phyloP scores from a whole-genome alignment of 2,113 vertebrate species.

The Gasterosteus nipponicus region DNA sequence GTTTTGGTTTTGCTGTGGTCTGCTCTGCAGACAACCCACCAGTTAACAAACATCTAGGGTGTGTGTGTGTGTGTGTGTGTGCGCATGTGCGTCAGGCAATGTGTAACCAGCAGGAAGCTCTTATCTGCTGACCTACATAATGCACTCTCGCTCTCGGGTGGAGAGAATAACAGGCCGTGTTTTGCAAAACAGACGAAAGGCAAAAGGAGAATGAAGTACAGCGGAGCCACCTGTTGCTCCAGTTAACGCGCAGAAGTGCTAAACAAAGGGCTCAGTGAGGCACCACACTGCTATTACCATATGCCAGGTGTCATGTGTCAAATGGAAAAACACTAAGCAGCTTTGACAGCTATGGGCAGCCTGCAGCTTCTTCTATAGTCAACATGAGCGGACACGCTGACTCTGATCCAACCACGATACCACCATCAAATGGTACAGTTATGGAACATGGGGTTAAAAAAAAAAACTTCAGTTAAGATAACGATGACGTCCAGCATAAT shows the following conservation, averaged over 20 bases:
- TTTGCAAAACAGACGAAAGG: conserved; percentile 52
- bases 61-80: conserved; percentile 24
- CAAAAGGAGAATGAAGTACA: conserved; percentile 12
- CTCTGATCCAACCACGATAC: neutral
- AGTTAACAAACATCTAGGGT: conserved; percentile 37
- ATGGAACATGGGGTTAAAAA: neutral
- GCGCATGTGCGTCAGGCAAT: conserved; percentile 56
- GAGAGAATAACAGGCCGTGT: conserved; percentile 57
- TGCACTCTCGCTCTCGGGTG: conserved; percentile 60
- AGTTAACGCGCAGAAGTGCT: conserved; percentile 36
- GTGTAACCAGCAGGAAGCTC: conserved; percentile 76
- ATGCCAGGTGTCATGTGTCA: conserved; percentile 45
- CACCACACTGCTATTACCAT: conserved; percentile 41
- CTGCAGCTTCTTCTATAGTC: neutral
- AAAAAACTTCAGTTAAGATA: neutral
- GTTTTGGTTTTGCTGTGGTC: conserved; percentile 5
- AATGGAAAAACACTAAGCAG: conserved; percentile 57
- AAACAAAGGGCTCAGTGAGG: conserved; percentile 61
- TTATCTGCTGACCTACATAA: conserved; percentile 79
- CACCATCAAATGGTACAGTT: neutral
- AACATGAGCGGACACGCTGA: conserved; percentile 24
- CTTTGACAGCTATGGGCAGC: neutral
- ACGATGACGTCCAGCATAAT: neutral
- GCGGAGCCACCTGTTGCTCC: conserved; percentile 67
- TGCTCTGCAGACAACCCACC: conserved; percentile 20